Base-by-base conservation (phyloP, 2,113 vertebrate species). In the Euleptes europaea region DNA sequence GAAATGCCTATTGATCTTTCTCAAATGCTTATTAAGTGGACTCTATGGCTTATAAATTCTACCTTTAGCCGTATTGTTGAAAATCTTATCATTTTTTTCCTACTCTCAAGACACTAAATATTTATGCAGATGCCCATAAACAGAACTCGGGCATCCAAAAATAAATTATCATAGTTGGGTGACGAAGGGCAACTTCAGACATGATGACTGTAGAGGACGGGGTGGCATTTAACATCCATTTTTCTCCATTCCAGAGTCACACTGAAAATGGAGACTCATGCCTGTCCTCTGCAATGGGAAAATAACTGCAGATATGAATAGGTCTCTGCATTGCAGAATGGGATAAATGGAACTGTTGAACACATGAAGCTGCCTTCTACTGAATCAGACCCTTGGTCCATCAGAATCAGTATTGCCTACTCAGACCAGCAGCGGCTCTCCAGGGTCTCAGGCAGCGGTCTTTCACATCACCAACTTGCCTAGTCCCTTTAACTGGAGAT, bases 41-140 rank as follows among this genome's bases (percentile, higher is more conserved):
- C 78, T 66, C 26, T 82, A 42, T 69, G 54, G 23, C 84, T 88
- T 83, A 82, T 83, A 86, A 90, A 84, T 82, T 75, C 73, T 28
- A 5, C 85, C 51, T 88, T 89, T 79, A 92, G 57, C 4, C 15
- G 57, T 82, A 60, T 74, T 84, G 49, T 73, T 82, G 35, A 76
- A 90, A 92, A 88, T 66, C 21, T 66, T 81, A 51, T 54, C 51
- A 81, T 78, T 84, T 87, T 79, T 28, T 63, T 23, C 69, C 76
- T 78, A 23, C 40, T 85, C 57, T 80, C 70, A 13, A 88, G 35
- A n/a, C 28, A 65, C 42, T 33, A 81, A 67, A 82, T 73, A 80
- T 82, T 82, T 9, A 0, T 75, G 84, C 26, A 84, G 42, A 72
- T 33, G 76, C 72, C 63, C 83, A 0, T 3, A 88, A 83, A 85